These are phyloP conservation scores for Seladonia tumulorum DNA, from an alignment of 2,888 invertebrate species.

Conservation along the genomic window DNA sequence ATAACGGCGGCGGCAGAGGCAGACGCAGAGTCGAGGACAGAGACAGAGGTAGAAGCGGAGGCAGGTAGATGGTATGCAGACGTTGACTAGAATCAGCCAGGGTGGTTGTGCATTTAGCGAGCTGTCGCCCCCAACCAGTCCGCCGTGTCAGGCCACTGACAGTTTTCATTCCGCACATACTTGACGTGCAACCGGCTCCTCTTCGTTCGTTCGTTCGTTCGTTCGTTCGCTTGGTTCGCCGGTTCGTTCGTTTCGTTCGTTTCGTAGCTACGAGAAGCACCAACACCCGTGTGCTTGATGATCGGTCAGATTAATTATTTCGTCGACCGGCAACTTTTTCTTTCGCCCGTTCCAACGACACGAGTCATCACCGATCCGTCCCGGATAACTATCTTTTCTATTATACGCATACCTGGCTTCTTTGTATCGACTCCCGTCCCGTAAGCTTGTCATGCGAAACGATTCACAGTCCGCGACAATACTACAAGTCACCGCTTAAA, in stretches of 20 bases:
- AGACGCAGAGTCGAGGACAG: conserved; percentile 30
- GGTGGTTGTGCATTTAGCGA: conserved; percentile 78
- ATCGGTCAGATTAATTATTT: conserved; percentile 73
- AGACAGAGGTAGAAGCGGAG: conserved; percentile 37
- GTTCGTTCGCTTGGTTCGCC: not conserved
- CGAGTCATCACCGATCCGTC: conserved; percentile 4
- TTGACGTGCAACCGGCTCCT: conserved; percentile 75
- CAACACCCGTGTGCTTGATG: conserved; percentile 51
- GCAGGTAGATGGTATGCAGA: conserved; percentile 70
- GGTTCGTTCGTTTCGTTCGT: conserved; percentile 64
- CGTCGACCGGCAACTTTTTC: conserved; percentile 56
- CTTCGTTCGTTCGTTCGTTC: conserved; percentile 55
- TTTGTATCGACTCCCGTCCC: not conserved
- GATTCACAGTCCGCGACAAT: no score
- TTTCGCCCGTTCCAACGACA: conserved; percentile 17
- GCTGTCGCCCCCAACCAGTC: conserved; percentile 78
- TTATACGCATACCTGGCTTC: not conserved
- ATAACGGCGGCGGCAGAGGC: conserved; percentile 11
- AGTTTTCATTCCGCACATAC: conserved; percentile 79
- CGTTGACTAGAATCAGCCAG: conserved; percentile 70
- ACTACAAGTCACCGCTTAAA: no score
- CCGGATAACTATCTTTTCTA: conserved; percentile 15
- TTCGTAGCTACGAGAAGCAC: conserved; percentile 62
- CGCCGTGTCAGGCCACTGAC: conserved; percentile 76
- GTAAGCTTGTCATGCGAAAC: no score